phyloP scores from a whole-genome alignment of 92 coral and sea anemone genomes.

The Micromussa lordhowensis region DNA sequence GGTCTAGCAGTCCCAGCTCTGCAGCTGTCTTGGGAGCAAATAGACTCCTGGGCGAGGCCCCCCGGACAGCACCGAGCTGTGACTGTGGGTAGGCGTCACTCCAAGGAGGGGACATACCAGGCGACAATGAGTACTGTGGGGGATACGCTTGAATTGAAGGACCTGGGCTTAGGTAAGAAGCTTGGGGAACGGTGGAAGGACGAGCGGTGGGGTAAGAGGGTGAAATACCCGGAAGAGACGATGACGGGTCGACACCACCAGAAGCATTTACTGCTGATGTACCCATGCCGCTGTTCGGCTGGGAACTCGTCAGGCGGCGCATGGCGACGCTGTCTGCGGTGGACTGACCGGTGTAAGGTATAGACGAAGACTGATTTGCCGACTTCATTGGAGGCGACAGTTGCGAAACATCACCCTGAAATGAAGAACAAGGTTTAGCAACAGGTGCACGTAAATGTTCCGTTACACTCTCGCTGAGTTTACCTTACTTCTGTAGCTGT shows the following conservation, averaged over 20 bases:
- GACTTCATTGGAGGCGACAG: neutral
- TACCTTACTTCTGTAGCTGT: neutral
- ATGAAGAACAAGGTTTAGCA: neutral
- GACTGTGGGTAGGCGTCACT: neutral
- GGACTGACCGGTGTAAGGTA: neutral
- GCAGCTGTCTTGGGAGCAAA: constrained; percentile 41
- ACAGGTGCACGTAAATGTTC: neutral
- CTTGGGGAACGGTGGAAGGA: neutral
- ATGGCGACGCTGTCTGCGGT: neutral
- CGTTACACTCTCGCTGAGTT: neutral
- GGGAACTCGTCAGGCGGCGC: neutral
- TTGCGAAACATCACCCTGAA: constrained; percentile 30
- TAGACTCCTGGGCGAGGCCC: constrained; percentile 21
- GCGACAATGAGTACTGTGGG: constrained; percentile 26
- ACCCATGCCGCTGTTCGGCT: neutral
- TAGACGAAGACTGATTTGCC: neutral
- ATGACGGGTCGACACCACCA: neutral
- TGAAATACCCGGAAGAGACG: neutral
- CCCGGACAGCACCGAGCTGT: constrained; percentile 9
- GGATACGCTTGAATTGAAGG: neutral
- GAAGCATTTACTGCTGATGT: neutral
- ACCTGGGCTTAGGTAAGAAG: constrained; percentile 10
- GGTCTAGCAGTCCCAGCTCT: constrained; percentile 30
- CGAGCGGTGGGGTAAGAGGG: neutral
- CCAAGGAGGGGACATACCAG: constrained; percentile 20